These are phyloP conservation scores for Ptilorrhoa leucosticta DNA, from an alignment of 2,113 vertebrate species.

Conservation along the genomic window DNA sequence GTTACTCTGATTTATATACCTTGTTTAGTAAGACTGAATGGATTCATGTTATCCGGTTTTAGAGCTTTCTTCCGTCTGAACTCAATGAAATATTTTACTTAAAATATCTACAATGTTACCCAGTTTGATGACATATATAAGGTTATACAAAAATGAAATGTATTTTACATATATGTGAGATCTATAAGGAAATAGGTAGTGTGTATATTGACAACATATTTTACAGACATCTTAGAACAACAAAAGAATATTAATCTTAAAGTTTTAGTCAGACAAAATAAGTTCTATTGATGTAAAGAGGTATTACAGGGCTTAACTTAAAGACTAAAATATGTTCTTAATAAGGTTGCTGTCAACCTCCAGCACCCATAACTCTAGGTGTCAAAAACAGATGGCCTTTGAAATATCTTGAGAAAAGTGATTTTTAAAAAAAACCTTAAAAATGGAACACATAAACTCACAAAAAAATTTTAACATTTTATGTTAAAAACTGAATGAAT, in stretches of 20 bases:
- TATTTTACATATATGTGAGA: neutral
- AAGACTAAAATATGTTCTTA: neutral
- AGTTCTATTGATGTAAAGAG: neutral
- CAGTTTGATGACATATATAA: neutral
- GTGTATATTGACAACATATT: neutral
- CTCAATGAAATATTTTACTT: neutral
- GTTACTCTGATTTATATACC: neutral
- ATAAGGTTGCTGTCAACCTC: neutral
- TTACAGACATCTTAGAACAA: neutral
- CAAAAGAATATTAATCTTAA: neutral
- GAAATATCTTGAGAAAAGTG: neutral
- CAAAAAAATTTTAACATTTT: neutral
- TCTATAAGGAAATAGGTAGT: neutral
- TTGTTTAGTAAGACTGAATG: neutral
- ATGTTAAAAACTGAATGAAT: neutral
- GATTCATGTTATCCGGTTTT: neutral
- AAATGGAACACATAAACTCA: neutral
- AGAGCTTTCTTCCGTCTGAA: neutral
- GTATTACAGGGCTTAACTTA: neutral
- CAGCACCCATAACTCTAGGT: neutral
- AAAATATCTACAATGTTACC: neutral
- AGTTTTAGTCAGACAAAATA: neutral
- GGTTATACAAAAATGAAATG: neutral
- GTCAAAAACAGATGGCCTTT: neutral
- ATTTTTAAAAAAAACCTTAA: neutral